Evolutionary conservation across 2,797 vertebrate species (phyloP).

Genomic region (Rhinophrynus dorsalis): DNA sequence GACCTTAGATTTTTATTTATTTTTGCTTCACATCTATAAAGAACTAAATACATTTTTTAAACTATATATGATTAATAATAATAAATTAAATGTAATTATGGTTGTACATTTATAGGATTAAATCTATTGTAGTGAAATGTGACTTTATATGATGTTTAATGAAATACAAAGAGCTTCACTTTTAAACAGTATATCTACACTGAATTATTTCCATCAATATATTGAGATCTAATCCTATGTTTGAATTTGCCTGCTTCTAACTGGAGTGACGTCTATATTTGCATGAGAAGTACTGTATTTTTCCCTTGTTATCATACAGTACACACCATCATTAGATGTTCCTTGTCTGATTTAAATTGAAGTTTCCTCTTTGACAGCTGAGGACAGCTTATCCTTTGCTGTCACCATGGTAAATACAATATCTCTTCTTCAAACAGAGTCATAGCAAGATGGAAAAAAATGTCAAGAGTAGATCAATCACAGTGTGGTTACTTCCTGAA

Average conservation of each 20-base stretch:
- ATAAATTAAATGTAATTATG: no score
- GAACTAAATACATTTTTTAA: no score
- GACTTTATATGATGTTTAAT: neutral
- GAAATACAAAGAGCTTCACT: no score
- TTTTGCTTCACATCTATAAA: no score
- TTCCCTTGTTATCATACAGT: conserved; percentile 10
- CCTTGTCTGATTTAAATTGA: conserved; percentile 54
- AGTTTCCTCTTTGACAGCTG: conserved; percentile 51
- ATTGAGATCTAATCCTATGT: neutral
- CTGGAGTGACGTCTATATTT: conserved; percentile 4
- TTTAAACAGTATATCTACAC: neutral
- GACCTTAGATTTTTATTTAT: no score
- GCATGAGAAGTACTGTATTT: conserved; percentile 18
- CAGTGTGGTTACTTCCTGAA: conserved; percentile 6
- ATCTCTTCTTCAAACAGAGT: conserved; percentile 52
- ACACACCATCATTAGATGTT: conserved; percentile 44
- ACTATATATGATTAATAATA: no score
- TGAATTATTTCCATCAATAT: neutral
- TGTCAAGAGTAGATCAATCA: conserved; percentile 41
- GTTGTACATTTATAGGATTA: no score
- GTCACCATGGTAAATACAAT: conserved; percentile 51
- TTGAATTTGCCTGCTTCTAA: neutral
- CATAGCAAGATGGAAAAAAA: conserved; percentile 35
- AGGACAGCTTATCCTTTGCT: conserved; percentile 51
- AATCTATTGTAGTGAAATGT: neutral